Conservation (phyloP, 2,797 vertebrate genomes). For the Pelobates cultripes region DNA sequence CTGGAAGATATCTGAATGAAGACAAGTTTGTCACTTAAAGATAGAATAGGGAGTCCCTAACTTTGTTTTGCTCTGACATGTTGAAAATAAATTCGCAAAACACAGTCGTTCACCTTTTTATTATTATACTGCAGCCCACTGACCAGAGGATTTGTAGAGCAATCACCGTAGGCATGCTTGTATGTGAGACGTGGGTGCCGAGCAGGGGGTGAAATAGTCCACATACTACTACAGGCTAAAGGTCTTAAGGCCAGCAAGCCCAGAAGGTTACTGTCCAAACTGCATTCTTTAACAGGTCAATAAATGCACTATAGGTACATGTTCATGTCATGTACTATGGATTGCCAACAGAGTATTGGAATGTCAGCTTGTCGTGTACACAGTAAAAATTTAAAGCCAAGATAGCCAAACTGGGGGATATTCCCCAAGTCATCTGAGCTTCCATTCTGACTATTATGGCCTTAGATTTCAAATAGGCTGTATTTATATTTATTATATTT, state of each 20-base stretch:
- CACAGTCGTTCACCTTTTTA: background rate
- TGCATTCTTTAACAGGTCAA: conserved; percentile 23
- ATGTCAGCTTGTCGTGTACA: background rate
- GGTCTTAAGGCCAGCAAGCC: conserved; percentile 34
- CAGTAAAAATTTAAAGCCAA: background rate
- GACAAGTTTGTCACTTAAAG: too few species aligned
- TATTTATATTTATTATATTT: too few species aligned
- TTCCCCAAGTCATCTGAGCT: too few species aligned
- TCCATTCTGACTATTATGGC: too few species aligned
- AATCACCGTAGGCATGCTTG: conserved; percentile 19
- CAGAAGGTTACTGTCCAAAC: background rate
- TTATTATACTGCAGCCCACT: background rate
- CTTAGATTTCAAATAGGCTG: too few species aligned
- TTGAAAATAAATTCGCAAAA: background rate
- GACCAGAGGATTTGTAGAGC: conserved; percentile 11
- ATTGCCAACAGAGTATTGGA: background rate
- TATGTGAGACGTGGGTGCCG: background rate
- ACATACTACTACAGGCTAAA: conserved; percentile 25
- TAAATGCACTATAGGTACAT: background rate
- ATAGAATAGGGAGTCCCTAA: background rate
- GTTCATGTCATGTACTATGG: background rate
- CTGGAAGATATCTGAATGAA: background rate
- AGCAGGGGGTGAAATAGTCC: conserved; percentile 34
- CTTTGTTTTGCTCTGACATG: conserved; percentile 17
- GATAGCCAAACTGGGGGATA: too few species aligned